These are phyloP conservation scores for Nomada ruficornis DNA, from an alignment of 2,888 invertebrate species.

Conservation along the genomic window DNA sequence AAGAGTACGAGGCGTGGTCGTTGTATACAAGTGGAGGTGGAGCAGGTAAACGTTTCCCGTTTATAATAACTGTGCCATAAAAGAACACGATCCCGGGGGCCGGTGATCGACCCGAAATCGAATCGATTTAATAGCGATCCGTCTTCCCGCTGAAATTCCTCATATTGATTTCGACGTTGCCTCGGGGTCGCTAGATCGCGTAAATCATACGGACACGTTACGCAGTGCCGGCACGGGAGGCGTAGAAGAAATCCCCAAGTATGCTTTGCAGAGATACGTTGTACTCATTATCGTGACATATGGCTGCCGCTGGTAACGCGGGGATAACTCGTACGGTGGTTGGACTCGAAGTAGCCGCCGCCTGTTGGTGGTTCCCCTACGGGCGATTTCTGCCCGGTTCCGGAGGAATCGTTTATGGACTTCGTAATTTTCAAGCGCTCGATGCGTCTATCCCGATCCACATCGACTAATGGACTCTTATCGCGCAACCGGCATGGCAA, in stretches of 20 bases:
- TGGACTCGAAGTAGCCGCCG: slow-evolving; percentile 20
- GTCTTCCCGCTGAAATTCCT: slow-evolving; percentile 68
- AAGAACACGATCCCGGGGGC: background rate
- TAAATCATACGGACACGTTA: slow-evolving; percentile 75
- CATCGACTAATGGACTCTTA: slow-evolving; percentile 55
- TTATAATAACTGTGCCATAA: background rate
- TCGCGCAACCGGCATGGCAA: slow-evolving; percentile 54
- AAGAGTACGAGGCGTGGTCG: slow-evolving; percentile 7
- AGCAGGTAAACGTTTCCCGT: background rate
- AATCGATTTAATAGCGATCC: slow-evolving; percentile 26
- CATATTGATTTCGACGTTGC: slow-evolving; percentile 80
- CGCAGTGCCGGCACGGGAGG: slow-evolving; percentile 14
- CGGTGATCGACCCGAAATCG: background rate
- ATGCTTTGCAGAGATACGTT: slow-evolving; percentile 67
- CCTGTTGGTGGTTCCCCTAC: slow-evolving; percentile 42
- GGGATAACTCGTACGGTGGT: slow-evolving; percentile 35
- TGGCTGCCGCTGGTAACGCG: slow-evolving; percentile 71
- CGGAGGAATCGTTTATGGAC: slow-evolving; percentile 64
- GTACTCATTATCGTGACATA: slow-evolving; percentile 81
- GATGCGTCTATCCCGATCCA: slow-evolving; percentile 50
- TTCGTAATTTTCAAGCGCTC: slow-evolving; percentile 59
- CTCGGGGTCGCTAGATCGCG: slow-evolving; percentile 69
- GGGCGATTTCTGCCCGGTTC: slow-evolving; percentile 59
- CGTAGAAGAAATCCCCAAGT: slow-evolving; percentile 49
- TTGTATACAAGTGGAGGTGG: background rate